Evolutionary conservation across 2,797 vertebrate species (phyloP).

Genomic region (Glossophaga mutica): DNA sequence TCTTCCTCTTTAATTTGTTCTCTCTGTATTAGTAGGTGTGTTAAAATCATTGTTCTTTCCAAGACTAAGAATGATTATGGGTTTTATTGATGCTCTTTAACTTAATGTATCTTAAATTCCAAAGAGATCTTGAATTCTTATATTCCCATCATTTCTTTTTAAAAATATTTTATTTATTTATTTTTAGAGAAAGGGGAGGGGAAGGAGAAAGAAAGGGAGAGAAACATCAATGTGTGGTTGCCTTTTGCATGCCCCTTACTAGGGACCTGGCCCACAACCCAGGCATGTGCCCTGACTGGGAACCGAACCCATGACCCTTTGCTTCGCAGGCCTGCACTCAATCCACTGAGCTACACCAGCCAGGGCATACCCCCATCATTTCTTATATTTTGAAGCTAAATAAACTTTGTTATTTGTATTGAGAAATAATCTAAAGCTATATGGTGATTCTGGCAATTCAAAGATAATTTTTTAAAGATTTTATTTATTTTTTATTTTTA

Average conservation of each 20-base stretch:
- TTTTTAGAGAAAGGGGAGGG: too few relatives aligned
- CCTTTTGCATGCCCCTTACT: too few relatives aligned
- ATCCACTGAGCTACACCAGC: too few relatives aligned
- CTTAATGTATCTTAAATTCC: not conserved
- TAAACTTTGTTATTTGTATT: not conserved
- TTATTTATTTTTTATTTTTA: not conserved
- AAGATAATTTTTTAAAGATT: not conserved
- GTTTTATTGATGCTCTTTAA: not conserved
- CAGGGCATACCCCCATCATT: not conserved
- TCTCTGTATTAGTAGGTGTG: not conserved
- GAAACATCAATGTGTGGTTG: too few relatives aligned
- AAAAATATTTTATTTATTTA: too few relatives aligned
- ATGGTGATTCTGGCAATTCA: not conserved
- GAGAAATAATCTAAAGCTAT: not conserved
- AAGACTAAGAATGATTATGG: not conserved
- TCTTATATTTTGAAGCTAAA: slow-evolving; percentile 7
- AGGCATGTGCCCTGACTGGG: too few relatives aligned
- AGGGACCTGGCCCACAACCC: too few relatives aligned
- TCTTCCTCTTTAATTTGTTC: not conserved
- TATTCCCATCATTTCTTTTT: not conserved
- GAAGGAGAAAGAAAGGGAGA: too few relatives aligned
- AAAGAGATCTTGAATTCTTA: not conserved
- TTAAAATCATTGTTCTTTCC: not conserved
- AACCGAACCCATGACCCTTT: too few relatives aligned
- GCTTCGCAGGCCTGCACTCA: too few relatives aligned